These are phyloP conservation scores for Ceyx margarethae DNA, from an alignment of 2,113 vertebrate species.

Conservation along the genomic window DNA sequence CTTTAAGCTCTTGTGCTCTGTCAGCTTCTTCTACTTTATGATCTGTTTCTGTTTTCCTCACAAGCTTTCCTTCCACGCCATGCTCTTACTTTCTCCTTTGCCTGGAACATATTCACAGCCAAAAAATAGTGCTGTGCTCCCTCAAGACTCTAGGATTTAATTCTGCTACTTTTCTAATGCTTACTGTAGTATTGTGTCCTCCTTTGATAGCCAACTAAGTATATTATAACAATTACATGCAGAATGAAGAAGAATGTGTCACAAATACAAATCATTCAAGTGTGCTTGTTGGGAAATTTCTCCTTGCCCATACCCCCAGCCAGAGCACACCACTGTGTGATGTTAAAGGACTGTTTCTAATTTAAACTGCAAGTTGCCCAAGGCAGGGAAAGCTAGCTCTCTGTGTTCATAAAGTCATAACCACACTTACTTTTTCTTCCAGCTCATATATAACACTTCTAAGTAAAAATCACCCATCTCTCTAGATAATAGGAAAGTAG, in stretches of 20 bases:
- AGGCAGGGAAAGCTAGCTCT: neutral
- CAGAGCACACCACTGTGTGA: neutral
- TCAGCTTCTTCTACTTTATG: neutral
- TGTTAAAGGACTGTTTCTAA: constrained; percentile 10
- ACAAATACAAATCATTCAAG: neutral
- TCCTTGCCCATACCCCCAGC: neutral
- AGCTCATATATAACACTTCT: neutral
- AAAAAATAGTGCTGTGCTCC: neutral
- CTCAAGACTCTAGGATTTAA: neutral
- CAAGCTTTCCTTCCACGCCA: neutral
- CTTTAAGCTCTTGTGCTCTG: neutral
- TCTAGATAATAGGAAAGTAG: neutral
- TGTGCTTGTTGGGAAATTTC: neutral
- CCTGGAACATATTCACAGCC: neutral
- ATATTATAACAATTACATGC: constrained; percentile 17
- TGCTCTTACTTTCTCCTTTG: neutral
- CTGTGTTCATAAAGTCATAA: constrained; percentile 18
- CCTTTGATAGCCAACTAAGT: neutral
- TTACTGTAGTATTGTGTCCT: neutral
- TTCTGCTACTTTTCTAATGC: neutral
- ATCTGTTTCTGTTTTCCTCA: neutral
- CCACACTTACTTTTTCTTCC: neutral
- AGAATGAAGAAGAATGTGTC: neutral
- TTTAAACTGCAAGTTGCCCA: constrained; percentile 15
- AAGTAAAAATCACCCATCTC: neutral